Conservation (phyloP, 2,797 vertebrate genomes). For the Urosaurus nigricauda region DNA sequence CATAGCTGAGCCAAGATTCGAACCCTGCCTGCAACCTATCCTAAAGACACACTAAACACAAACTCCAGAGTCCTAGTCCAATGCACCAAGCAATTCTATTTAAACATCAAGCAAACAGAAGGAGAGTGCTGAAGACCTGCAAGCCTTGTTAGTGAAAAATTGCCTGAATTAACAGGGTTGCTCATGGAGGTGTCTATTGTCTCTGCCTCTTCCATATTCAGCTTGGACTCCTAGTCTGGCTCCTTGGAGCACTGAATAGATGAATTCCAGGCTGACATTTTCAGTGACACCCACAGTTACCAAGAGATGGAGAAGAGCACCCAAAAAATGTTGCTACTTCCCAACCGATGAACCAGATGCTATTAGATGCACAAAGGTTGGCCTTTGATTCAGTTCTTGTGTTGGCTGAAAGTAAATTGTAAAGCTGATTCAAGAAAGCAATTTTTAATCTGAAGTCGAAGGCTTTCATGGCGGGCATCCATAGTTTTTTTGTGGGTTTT, state of each 20-base stretch:
- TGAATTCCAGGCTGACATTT: slow-evolving; percentile 29
- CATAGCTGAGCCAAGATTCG: too few relatives aligned
- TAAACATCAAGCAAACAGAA: background rate
- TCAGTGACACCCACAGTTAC: slow-evolving; percentile 6
- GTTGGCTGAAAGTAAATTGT: background rate
- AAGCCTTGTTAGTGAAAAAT: background rate
- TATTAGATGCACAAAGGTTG: slow-evolving; percentile 17
- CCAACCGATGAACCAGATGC: background rate
- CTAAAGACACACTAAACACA: too few relatives aligned
- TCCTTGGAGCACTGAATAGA: background rate
- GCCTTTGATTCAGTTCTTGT: background rate
- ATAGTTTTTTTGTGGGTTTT: too few relatives aligned
- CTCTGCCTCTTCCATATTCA: background rate
- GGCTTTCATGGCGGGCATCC: too few relatives aligned
- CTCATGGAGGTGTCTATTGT: background rate
- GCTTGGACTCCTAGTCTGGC: background rate
- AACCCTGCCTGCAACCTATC: too few relatives aligned
- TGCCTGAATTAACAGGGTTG: background rate
- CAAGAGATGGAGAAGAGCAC: background rate
- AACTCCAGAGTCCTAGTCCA: too few relatives aligned
- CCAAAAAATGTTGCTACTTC: background rate
- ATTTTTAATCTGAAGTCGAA: too few relatives aligned
- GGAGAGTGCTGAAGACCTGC: background rate
- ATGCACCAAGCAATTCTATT: background rate
- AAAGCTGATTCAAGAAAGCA: background rate